Conservation (phyloP, 2,113 vertebrate genomes). For the Entomyzon cyanotis region DNA sequence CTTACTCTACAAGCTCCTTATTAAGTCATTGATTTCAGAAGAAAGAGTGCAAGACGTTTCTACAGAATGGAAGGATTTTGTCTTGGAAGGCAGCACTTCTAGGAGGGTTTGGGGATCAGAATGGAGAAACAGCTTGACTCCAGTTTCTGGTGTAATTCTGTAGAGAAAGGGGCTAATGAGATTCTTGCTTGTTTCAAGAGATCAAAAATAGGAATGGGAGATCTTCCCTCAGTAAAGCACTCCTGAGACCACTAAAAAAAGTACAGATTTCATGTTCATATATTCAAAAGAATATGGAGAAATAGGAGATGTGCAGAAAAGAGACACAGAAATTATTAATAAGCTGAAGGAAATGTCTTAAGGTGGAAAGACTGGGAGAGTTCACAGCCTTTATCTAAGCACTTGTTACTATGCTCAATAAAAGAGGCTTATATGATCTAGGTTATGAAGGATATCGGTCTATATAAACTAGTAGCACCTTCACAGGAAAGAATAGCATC, state of each 20-base stretch:
- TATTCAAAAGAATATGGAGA: background rate
- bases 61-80: background rate
- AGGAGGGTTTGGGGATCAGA: background rate
- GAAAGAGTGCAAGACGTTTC: background rate
- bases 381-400: background rate
- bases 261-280: background rate
- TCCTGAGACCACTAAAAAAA: background rate
- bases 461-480: background rate
- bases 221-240: background rate
- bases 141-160: background rate
- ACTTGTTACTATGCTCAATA: background rate
- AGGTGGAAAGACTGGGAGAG: background rate
- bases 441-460: background rate
- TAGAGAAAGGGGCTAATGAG: background rate
- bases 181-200: background rate
- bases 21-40: background rate
- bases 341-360: slow-evolving; percentile 2
- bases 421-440: background rate
- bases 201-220: background rate
- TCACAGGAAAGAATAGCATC: background rate
- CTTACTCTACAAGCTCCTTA: background rate
- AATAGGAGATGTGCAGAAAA: background rate
- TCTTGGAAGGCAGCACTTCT: background rate
- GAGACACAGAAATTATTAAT: background rate
- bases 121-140: background rate